These are phyloP conservation scores for Oenanthe oenanthe DNA, from an alignment of 2,113 vertebrate species.

Conservation along the genomic window DNA sequence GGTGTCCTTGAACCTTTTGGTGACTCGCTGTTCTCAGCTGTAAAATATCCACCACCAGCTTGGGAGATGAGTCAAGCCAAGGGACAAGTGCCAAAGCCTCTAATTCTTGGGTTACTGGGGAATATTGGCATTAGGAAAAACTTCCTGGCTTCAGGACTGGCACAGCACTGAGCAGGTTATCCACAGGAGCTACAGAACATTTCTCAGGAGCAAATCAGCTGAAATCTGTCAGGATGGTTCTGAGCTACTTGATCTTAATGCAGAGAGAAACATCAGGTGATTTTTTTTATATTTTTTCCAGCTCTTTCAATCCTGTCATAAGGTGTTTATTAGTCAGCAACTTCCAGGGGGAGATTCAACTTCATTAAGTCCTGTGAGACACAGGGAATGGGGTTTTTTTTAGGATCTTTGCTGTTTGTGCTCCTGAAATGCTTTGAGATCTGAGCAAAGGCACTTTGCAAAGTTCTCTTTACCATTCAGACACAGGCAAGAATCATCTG, in stretches of 20 bases:
- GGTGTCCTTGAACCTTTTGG: neutral
- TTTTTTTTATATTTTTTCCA: neutral
- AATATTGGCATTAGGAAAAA: neutral
- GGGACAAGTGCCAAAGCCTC: neutral
- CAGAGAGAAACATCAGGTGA: neutral
- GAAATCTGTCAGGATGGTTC: neutral
- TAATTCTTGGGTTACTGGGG: neutral
- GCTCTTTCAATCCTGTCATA: neutral
- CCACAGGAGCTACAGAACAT: neutral
- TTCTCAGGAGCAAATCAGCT: neutral
- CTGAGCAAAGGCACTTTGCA: neutral
- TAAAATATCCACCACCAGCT: neutral
- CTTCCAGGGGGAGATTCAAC: neutral
- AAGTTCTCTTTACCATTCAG: neutral
- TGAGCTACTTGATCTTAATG: neutral
- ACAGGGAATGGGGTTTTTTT: neutral
- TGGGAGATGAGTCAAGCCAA: neutral
- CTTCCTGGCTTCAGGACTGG: neutral
- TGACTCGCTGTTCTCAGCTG: neutral
- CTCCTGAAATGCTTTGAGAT: neutral
- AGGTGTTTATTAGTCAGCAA: constrained; percentile 27
- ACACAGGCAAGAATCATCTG: neutral
- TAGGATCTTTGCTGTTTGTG: neutral
- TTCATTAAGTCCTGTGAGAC: neutral
- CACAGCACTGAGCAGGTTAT: neutral